Evolutionary conservation across 2,888 invertebrate genomes (phyloP).

Genomic region (Drosophila prostipennis): DNA sequence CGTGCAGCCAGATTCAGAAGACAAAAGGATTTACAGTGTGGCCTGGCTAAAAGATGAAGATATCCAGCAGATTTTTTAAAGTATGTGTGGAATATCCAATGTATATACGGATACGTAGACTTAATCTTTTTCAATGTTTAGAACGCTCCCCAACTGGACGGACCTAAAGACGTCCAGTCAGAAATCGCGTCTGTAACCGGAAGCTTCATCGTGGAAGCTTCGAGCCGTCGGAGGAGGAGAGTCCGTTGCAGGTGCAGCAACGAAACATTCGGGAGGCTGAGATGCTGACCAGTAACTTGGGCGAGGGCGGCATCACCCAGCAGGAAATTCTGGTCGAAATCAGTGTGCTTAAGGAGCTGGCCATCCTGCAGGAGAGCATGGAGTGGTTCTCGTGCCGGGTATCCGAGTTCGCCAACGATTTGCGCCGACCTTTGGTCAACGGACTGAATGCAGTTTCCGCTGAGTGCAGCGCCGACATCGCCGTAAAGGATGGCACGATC

Average conservation of each 20-base stretch:
- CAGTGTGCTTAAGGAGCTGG: constrained; percentile 92
- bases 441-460: constrained; percentile 74
- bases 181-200: constrained; percentile 70
- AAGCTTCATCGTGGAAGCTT: constrained; percentile 82
- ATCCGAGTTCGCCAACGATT: constrained; percentile 86
- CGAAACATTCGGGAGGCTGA: constrained; percentile 95
- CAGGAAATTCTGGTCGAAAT: constrained; percentile 95
- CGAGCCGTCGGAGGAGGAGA: constrained; percentile 89
- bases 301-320: constrained; percentile 92
- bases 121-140: constrained; percentile 60
- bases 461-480: constrained; percentile 78
- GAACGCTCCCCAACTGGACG: constrained; percentile 92
- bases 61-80: constrained; percentile 94
- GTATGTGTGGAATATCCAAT: constrained; percentile 82
- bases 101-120: not conserved
- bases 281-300: constrained; percentile 95
- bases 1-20: constrained; percentile 91
- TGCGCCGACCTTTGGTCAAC: constrained; percentile 85
- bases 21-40: constrained; percentile 91
- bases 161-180: constrained; percentile 86
- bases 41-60: constrained; percentile 97
- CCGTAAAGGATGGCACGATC: constrained; percentile 86
- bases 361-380: constrained; percentile 96
- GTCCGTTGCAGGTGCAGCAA: constrained; percentile 91
- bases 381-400: constrained; percentile 92